Base-by-base conservation (phyloP, 2,797 vertebrate species). In the Gadopsis marmoratus region DNA sequence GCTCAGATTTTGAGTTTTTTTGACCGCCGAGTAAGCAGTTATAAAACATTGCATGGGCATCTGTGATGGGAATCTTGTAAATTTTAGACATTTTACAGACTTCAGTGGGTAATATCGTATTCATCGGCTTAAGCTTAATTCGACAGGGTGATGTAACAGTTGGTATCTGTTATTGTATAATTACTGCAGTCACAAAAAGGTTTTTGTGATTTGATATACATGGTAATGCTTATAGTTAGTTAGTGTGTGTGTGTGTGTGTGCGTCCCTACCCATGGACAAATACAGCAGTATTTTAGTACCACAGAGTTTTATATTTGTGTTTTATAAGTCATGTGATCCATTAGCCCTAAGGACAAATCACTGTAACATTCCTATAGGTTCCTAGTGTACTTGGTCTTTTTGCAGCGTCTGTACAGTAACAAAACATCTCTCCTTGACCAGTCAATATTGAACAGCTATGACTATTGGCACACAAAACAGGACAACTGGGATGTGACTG, bases 391-490 rank as follows among this genome's bases (percentile, higher is more conserved):
- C 41, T 21, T 17, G 39, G 55, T 66, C 33, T 37, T 68, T 19
- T 54, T 2, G 3, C 29, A 70, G 16, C 59, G 29, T 51, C 50
- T 71, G 11, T 43, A 33, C 26, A 61, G 19, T 29, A 7, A 33
- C 31, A 53, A 39, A 58, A 74, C 26, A 1, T 43, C 17, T 48
- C 50, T 26, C 16, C 56, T 7, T 47, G 61, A 63, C 31, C 2
- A 26, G 41, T 51, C 23, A 4, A 35, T 23, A 55, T 43, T 43
- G 31, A 60, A 43, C 50, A 50, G 17, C 47, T 16, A 33, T n/a
- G 50, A 74, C 51, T 31, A 73, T 41, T 67, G 48, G 26, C 47
- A 64, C 58, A 37, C 55, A 23, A 56, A 64, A 78, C 31, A 58
- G 43, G n/a, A 72, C 37, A 66, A 59, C 65, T 47, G 33, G 35